phyloP scores from a whole-genome alignment of 2,113 vertebrate species.

The Brienomyrus brachyistius region DNA sequence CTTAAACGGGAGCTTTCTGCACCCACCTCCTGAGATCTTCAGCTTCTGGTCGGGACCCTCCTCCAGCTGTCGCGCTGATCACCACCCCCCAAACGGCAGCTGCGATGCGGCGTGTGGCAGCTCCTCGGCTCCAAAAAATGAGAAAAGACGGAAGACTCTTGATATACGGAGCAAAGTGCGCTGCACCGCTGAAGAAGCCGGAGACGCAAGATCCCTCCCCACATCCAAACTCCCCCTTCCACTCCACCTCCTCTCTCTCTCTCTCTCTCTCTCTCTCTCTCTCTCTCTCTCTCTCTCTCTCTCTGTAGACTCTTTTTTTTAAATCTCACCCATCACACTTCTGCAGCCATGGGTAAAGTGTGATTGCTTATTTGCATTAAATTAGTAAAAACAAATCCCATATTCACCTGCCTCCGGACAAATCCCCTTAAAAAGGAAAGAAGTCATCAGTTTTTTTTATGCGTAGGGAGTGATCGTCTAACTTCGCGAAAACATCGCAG shows the following conservation, averaged over 20 bases:
- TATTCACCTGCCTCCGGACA: neutral
- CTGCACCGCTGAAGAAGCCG: conserved; percentile 8
- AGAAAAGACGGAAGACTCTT: neutral
- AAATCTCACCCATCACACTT: neutral
- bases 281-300: neutral
- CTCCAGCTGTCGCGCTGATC: neutral
- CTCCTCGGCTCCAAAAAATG: neutral
- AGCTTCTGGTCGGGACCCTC: neutral
- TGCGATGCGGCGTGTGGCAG: neutral
- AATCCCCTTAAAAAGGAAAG: neutral
- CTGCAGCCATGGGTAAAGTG: neutral
- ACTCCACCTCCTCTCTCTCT: neutral
- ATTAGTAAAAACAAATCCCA: neutral
- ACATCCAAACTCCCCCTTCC: conserved; percentile 8
- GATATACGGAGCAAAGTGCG: neutral
- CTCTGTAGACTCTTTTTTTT: neutral
- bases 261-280: neutral
- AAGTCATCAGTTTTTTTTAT: neutral
- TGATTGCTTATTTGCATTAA: neutral
- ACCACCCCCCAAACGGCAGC: neutral
- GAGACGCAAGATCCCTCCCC: conserved; percentile 20
- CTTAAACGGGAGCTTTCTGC: neutral
- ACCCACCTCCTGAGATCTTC: neutral
- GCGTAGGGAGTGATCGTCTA: neutral
- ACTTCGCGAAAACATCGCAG: neutral